Evolutionary conservation across 2,888 invertebrate genomes (phyloP).

Genomic region (Cryptocheilus praepositus): DNA sequence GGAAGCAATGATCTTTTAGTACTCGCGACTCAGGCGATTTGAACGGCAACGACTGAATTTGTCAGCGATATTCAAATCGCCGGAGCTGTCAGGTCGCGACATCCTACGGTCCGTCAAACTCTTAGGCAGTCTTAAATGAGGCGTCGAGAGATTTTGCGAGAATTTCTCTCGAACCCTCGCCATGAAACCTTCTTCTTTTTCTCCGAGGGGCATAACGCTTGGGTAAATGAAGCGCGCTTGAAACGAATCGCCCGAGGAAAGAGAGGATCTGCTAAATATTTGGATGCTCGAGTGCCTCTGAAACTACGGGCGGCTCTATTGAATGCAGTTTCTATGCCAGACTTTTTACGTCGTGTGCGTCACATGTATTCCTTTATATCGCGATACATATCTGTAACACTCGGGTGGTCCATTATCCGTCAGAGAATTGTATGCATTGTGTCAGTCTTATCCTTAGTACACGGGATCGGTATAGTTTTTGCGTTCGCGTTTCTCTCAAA

Average conservation of each 20-base stretch:
- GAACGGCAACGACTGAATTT: slow-evolving; percentile 41
- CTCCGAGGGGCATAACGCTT: slow-evolving; percentile 42
- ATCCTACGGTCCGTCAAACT: slow-evolving; percentile 43
- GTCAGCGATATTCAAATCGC: slow-evolving; percentile 51
- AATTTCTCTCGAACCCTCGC: slow-evolving; percentile 47
- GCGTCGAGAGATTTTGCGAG: slow-evolving; percentile 64
- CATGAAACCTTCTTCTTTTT: not conserved
- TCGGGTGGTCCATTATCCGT: too few species aligned
- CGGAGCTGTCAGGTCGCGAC: slow-evolving; percentile 38
- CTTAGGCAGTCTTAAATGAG: slow-evolving; percentile 66
- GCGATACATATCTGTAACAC: too few species aligned
- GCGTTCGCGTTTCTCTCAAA: too few species aligned
- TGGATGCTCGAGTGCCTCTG: slow-evolving; percentile 47
- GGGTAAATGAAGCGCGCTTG: slow-evolving; percentile 62
- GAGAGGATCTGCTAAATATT: slow-evolving; percentile 50
- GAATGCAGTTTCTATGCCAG: slow-evolving; percentile 3
- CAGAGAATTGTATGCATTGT: too few species aligned
- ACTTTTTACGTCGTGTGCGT: not conserved
- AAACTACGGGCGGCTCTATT: slow-evolving; percentile 31
- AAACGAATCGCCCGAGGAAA: slow-evolving; percentile 44
- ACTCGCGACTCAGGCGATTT: slow-evolving; percentile 21
- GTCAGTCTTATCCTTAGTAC: too few species aligned
- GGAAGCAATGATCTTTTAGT: slow-evolving; percentile 39
- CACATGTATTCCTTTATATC: too few species aligned
- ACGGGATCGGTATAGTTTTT: too few species aligned